Conservation (phyloP, 1,140 invertebrate species). For the Drosophila bipectinata region DNA sequence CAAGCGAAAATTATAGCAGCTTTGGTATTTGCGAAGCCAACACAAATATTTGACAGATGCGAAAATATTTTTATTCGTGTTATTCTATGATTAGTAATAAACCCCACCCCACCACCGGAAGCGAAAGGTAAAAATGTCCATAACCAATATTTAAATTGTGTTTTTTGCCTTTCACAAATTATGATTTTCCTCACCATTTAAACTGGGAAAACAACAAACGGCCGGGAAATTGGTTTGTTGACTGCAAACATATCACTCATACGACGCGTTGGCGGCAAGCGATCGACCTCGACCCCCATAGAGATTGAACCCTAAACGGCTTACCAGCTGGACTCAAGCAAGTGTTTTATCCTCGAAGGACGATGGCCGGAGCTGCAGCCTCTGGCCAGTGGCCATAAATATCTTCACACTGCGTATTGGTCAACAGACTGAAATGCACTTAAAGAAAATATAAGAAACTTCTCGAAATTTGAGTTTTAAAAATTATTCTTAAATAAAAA, state of each 20-base stretch:
- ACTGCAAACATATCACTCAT: conserved; percentile 61
- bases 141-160: background rate
- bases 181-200: background rate
- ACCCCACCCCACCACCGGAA: background rate
- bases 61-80: background rate
- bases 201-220: background rate
- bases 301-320: conserved; percentile 63
- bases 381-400: conserved; percentile 63
- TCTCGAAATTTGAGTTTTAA: background rate
- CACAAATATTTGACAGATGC: conserved; percentile 25
- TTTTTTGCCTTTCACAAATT: background rate
- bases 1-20: conserved; percentile 31
- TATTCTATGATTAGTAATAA: background rate
- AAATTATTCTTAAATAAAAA: no score
- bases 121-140: background rate
- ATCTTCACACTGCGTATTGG: conserved; percentile 61
- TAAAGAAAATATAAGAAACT: background rate
- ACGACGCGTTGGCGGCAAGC: conserved; percentile 48
- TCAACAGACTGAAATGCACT: conserved; percentile 23
- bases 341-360: conserved; percentile 16
- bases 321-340: conserved; percentile 55
- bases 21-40: conserved; percentile 10
- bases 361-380: conserved; percentile 24
- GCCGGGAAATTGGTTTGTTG: conserved; percentile 25
- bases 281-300: conserved; percentile 53